These are phyloP conservation scores for Anastrepha ludens DNA, from an alignment of 1,140 invertebrate species.

Conservation along the genomic window DNA sequence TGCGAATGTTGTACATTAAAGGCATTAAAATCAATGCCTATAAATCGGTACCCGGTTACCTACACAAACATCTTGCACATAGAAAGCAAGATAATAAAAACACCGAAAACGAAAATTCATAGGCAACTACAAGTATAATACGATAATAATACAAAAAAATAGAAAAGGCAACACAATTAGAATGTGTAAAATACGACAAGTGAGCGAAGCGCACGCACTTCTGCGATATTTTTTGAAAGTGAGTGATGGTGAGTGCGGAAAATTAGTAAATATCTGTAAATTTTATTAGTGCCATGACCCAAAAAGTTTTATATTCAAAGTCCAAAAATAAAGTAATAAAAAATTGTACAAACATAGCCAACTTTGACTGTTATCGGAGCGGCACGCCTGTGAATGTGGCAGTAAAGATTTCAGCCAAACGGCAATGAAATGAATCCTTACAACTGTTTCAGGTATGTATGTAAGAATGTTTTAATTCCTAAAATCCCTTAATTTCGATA, in stretches of 20 bases:
- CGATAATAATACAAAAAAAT: background rate
- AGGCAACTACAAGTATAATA: background rate
- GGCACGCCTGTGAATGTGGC: background rate
- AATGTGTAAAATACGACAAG: background rate
- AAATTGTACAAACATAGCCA: background rate
- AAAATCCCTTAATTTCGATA: background rate
- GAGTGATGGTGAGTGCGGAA: background rate
- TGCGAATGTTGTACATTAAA: too few species aligned
- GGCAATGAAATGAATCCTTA: background rate
- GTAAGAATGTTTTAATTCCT: background rate
- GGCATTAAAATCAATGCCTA: too few species aligned
- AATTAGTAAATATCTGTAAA: conserved; percentile 27
- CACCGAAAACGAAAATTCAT: background rate
- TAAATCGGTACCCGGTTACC: too few species aligned
- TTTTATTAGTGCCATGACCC: background rate
- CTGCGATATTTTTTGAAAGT: background rate
- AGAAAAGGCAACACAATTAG: background rate
- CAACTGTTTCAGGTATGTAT: background rate
- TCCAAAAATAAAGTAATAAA: background rate
- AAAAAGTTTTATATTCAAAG: background rate
- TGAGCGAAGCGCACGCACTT: background rate
- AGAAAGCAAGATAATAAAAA: too few species aligned
- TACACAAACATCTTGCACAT: too few species aligned
- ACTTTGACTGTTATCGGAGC: conserved; percentile 4
- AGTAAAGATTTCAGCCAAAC: background rate